Percentiles rank a stretch among this genome's conserved stretches.
Conservation (phyloP, 2,888 invertebrate genomes). For the Pollenia angustigena region DNA sequence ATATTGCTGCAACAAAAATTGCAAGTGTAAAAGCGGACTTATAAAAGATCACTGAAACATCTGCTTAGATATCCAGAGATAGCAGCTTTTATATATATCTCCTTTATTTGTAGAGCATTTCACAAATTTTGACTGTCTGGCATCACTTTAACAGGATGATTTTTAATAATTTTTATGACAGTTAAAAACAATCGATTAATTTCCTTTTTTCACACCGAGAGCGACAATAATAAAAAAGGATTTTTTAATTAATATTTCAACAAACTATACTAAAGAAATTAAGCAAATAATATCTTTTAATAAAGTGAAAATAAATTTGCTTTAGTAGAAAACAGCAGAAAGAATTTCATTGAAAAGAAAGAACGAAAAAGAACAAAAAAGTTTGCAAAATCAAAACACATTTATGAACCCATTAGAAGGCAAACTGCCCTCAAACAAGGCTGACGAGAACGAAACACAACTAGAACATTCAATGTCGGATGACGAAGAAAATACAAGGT, state of each 20-base stretch:
- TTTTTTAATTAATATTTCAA: conserved; percentile 25
- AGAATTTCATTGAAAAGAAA: conserved; percentile 74
- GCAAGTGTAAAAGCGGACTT: too few species aligned
- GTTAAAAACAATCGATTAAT: conserved; percentile 70
- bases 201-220: conserved; percentile 67
- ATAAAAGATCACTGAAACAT: background rate
- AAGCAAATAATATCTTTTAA: background rate
- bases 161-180: conserved; percentile 67
- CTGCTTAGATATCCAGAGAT: background rate
- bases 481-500: conserved; percentile 86
- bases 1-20: too few species aligned
- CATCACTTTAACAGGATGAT: conserved; percentile 64
- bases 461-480: conserved; percentile 73
- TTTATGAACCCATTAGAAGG: conserved; percentile 67
- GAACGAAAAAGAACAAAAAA: conserved; percentile 36
- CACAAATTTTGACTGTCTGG: background rate
- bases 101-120: background rate
- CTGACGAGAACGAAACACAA: conserved; percentile 39
- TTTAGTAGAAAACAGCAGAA: background rate
- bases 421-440: conserved; percentile 63
- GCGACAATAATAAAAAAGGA: conserved; percentile 63
- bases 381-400: conserved; percentile 55
- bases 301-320: background rate
- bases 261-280: background rate
- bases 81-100: conserved; percentile 29